These are phyloP conservation scores for Metellina segmentata DNA, from an alignment of 2,888 invertebrate species.

Conservation along the genomic window DNA sequence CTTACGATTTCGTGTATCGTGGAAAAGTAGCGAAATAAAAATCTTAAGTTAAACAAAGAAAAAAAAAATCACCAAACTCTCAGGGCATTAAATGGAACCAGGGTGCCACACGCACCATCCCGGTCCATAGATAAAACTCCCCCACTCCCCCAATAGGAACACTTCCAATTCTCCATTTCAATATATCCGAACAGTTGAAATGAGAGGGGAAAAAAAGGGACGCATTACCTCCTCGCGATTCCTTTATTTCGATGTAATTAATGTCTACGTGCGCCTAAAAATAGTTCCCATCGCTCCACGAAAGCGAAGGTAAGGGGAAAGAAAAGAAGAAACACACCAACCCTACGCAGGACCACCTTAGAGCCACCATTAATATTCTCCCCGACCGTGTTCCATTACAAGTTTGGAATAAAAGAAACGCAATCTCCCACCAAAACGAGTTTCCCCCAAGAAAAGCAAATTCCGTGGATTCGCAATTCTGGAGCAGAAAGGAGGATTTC, in stretches of 20 bases:
- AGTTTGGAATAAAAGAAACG: constrained; percentile 49
- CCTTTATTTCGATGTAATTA: background rate
- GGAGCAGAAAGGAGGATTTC: constrained; percentile 44
- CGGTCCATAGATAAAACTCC: background rate
- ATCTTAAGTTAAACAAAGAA: too few relatives aligned
- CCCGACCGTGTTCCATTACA: constrained; percentile 37
- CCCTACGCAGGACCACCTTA: background rate
- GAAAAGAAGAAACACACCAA: background rate
- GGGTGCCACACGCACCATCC: background rate
- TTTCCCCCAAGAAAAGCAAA: constrained; percentile 42
- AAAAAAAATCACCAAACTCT: too few relatives aligned
- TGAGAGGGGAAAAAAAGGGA: background rate
- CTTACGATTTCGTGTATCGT: background rate
- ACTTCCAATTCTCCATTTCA: background rate
- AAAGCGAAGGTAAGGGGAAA: background rate
- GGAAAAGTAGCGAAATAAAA: background rate
- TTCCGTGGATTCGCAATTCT: constrained; percentile 38
- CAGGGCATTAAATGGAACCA: too few relatives aligned
- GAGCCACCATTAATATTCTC: constrained; percentile 42
- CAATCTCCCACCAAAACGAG: constrained; percentile 53
- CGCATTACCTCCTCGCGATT: constrained; percentile 1
- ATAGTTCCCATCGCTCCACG: background rate
- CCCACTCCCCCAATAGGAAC: too few relatives aligned
- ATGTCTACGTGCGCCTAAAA: constrained; percentile 1
- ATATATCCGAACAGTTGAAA: background rate